A percentile compares a stretch with the other conserved stretches of the same genome.
phyloP scores from a whole-genome alignment of 2,888 invertebrate genomes.

The Microctonus brassicae region DNA sequence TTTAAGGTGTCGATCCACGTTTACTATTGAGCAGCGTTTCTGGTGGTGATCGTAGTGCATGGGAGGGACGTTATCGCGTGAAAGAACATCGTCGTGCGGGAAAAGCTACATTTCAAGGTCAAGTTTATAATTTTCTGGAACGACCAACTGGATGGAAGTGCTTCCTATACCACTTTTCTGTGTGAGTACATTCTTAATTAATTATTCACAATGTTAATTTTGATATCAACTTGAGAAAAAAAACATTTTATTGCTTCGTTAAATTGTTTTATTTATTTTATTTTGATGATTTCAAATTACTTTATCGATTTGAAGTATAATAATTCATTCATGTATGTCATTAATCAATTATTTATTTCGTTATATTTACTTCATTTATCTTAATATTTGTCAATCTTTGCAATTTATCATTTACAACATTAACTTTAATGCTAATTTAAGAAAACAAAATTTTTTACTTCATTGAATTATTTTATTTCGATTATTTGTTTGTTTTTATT shows the following conservation, averaged over 20 bases:
- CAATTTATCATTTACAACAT: too few relatives aligned
- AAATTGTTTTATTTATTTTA: too few relatives aligned
- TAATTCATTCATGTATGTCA: neutral
- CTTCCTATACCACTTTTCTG: slow-evolving; percentile 84
- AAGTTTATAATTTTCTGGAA: slow-evolving; percentile 87
- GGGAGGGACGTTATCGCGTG: slow-evolving; percentile 73
- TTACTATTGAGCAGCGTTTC: slow-evolving; percentile 62
- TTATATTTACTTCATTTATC: slow-evolving; percentile 43
- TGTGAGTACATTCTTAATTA: slow-evolving; percentile 74
- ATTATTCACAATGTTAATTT: neutral
- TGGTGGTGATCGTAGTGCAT: slow-evolving; percentile 72
- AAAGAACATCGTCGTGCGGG: slow-evolving; percentile 77
- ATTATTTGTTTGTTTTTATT: too few relatives aligned
- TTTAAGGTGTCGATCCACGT: slow-evolving; percentile 61
- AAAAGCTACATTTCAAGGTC: slow-evolving; percentile 79
- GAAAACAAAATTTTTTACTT: too few relatives aligned
- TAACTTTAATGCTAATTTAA: too few relatives aligned
- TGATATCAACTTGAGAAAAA: too few relatives aligned
- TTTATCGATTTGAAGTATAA: neutral
- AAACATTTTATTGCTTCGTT: too few relatives aligned
- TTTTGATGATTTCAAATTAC: too few relatives aligned
- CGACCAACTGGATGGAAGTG: slow-evolving; percentile 87
- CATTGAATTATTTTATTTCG: too few relatives aligned
- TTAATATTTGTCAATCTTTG: slow-evolving; percentile 46
- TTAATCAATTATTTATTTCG: too few relatives aligned